Conservation (phyloP, 2,797 vertebrate genomes). For the Megalops cyprinoides region DNA sequence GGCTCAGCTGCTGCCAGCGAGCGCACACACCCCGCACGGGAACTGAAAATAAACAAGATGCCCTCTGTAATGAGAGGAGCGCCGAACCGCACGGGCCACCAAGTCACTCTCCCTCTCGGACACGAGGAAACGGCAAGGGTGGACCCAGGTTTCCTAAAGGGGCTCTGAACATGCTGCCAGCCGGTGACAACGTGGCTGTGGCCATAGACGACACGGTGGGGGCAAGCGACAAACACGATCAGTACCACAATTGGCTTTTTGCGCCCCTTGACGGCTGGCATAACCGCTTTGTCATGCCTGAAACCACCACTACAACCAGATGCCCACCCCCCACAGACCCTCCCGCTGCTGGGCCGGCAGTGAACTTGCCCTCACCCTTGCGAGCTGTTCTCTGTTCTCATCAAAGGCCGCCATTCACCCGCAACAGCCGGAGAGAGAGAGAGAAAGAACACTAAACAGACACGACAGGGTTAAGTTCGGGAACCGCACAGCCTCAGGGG, state of each 20-base stretch:
- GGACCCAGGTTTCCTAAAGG: constrained; percentile 1
- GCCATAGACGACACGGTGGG: no score
- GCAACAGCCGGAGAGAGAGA: background rate
- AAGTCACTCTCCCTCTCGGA: background rate
- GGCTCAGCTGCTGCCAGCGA: constrained; percentile 38
- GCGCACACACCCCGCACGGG: constrained; percentile 36
- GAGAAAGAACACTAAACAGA: constrained; percentile 15
- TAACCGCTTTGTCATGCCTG: background rate
- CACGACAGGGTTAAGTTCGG: constrained; percentile 11
- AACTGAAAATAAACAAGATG: constrained; percentile 43
- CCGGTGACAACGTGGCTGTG: background rate
- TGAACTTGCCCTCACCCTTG: constrained; percentile 30
- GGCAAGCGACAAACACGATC: background rate
- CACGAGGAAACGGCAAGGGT: no score
- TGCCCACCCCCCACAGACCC: background rate
- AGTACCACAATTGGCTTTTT: background rate
- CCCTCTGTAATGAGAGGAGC: constrained; percentile 19
- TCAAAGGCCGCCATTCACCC: constrained; percentile 36
- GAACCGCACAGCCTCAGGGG: constrained; percentile 16
- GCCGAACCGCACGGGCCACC: background rate
- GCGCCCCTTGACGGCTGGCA: background rate
- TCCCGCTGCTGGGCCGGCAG: background rate
- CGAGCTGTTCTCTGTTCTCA: constrained; percentile 20
- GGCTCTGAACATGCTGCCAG: background rate
- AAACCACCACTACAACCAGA: background rate